A percentile compares a stretch with the other conserved stretches of the same genome.
phyloP scores from a whole-genome alignment of 2,888 invertebrate species.

The Gortyna flavago region DNA sequence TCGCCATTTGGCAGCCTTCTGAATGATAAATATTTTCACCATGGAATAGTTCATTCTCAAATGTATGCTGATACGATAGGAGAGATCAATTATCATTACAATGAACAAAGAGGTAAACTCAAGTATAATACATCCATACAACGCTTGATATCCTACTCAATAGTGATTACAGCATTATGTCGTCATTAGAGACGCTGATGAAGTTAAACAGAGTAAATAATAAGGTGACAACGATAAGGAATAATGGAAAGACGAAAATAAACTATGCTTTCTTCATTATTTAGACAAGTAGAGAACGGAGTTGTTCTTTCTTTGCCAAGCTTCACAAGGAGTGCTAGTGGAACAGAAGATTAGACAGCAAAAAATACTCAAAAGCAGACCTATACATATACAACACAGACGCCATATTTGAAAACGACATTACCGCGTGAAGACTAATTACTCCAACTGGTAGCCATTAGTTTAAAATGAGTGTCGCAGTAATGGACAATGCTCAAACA shows the following conservation, averaged over 20 bases:
- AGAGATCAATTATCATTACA: not conserved
- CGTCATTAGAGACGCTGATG: slow-evolving; percentile 1
- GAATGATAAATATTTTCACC: not conserved
- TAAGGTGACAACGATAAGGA: not conserved
- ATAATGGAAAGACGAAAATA: not conserved
- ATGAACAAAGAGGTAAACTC: not conserved
- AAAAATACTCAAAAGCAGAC: not conserved
- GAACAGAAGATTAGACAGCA: not conserved
- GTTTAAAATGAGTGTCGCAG: slow-evolving; percentile 59
- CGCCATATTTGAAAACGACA: slow-evolving; percentile 51
- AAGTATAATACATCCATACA: not conserved
- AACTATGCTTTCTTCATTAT: not conserved
- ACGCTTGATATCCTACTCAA: not conserved
- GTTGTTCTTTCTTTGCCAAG: not conserved
- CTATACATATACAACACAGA: not conserved
- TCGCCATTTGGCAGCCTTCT: too few species aligned
- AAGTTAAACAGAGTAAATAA: too few species aligned
- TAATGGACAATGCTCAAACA: slow-evolving; percentile 48
- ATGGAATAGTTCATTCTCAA: not conserved
- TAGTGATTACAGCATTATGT: not conserved
- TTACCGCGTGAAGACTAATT: slow-evolving; percentile 70
- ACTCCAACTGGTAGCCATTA: slow-evolving; percentile 71
- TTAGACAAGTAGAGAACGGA: not conserved
- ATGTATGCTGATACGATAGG: not conserved
- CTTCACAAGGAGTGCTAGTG: not conserved